phyloP scores from a whole-genome alignment of 2,113 vertebrate species.

The Oreochromis aureus region DNA sequence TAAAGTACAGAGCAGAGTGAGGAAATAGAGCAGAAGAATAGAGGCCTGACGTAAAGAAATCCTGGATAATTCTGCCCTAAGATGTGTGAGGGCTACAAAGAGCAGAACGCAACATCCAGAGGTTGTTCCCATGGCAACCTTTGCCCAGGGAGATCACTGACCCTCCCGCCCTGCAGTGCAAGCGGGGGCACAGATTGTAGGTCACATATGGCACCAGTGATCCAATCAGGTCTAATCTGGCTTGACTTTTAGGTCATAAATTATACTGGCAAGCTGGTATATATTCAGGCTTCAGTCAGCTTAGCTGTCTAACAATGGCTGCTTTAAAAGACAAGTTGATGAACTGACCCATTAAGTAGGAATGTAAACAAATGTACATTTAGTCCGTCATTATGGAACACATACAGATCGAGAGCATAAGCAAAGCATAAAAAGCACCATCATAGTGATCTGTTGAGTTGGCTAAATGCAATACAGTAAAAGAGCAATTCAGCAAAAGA shows the following conservation, averaged over 20 bases:
- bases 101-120: constrained; percentile 60
- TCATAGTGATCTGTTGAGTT: neutral
- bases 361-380: constrained; percentile 39
- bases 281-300: constrained; percentile 35
- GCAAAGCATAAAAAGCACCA: neutral
- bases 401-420: neutral
- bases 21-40: constrained; percentile 76
- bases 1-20: constrained; percentile 10
- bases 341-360: constrained; percentile 41
- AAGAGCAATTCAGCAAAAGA: neutral
- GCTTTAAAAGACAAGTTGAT: constrained; percentile 25
- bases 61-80: constrained; percentile 56
- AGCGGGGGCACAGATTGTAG: constrained; percentile 70
- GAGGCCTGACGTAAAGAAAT: constrained; percentile 55
- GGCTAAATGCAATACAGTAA: neutral
- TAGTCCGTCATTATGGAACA: neutral
- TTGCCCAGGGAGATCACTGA: constrained; percentile 73
- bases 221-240: constrained; percentile 77
- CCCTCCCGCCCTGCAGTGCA: constrained; percentile 57
- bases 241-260: constrained; percentile 69
- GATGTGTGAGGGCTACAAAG: constrained; percentile 47
- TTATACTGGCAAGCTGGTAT: constrained; percentile 65
- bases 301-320: constrained; percentile 18
- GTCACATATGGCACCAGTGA: constrained; percentile 77
- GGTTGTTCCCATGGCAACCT: constrained; percentile 78